Conservation (phyloP, 2,113 vertebrate species). For the Columba livia region DNA sequence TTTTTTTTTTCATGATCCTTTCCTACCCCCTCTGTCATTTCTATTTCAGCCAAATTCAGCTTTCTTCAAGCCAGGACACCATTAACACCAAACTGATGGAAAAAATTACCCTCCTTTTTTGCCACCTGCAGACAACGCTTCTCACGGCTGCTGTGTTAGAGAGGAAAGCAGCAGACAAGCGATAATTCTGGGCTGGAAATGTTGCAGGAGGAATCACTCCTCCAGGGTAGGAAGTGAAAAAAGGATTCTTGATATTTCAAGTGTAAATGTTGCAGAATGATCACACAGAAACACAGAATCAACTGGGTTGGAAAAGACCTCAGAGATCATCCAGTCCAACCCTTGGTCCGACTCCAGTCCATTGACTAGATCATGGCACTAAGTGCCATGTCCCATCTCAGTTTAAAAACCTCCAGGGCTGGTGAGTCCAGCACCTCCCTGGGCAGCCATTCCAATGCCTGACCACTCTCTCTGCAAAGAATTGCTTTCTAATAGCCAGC, state of each 20-base stretch:
- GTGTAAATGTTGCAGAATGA: not conserved
- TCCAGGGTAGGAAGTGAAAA: conserved; percentile 7
- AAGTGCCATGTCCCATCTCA: no score
- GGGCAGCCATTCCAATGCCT: no score
- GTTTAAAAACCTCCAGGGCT: no score
- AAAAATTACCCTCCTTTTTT: not conserved
- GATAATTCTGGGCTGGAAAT: not conserved
- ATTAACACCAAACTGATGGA: not conserved
- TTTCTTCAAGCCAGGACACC: not conserved
- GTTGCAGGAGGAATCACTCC: not conserved
- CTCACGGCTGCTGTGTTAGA: not conserved
- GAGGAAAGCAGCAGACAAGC: not conserved
- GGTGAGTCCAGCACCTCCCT: no score
- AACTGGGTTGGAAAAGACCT: no score
- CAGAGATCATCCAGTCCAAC: no score
- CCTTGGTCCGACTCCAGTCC: no score
- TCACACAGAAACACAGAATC: no score
- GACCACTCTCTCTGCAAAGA: no score
- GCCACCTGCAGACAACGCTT: not conserved
- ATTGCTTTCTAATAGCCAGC: no score
- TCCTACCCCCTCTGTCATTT: not conserved
- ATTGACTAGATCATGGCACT: no score
- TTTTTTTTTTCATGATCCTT: not conserved
- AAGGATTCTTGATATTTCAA: not conserved
- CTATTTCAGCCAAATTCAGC: not conserved